A percentile compares a stretch with the other conserved stretches of the same genome.
Conservation (phyloP, 2,888 invertebrate species). For the Drosophila phalerata region DNA sequence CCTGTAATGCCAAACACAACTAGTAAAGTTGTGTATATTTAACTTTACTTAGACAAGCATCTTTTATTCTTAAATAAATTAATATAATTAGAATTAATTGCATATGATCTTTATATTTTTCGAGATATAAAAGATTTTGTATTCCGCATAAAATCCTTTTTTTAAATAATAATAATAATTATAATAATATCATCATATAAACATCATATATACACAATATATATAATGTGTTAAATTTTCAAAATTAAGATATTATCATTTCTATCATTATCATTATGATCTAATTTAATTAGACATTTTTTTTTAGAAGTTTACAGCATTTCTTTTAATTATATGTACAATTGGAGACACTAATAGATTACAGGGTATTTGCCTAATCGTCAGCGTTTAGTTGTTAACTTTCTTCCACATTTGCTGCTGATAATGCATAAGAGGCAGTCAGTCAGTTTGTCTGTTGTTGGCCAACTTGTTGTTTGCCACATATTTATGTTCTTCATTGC, state of each 20-base stretch:
- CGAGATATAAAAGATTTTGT: too few species aligned
- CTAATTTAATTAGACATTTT: not conserved
- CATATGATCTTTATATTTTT: too few species aligned
- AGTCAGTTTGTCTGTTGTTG: conserved; percentile 22
- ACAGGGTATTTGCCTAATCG: not conserved
- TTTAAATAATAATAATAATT: too few species aligned
- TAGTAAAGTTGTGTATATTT: not conserved
- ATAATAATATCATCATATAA: too few species aligned
- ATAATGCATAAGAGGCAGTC: conserved; percentile 8
- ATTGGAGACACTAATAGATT: not conserved
- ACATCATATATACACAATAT: too few species aligned
- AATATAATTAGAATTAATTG: too few species aligned
- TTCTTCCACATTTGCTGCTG: conserved; percentile 8
- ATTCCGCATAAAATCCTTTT: too few species aligned
- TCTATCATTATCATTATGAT: too few species aligned
- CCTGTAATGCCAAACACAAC: conserved; percentile 1
- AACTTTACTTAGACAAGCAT: not conserved
- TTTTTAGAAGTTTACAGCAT: not conserved
- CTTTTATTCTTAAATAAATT: not conserved
- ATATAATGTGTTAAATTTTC: too few species aligned
- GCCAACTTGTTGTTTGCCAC: conserved; percentile 46
- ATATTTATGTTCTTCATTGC: conserved; percentile 15
- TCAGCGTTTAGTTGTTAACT: not conserved
- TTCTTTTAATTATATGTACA: not conserved
- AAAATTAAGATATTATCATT: too few species aligned